Conservation (phyloP, 2,888 invertebrate genomes). For the Melanostoma mellinum region DNA sequence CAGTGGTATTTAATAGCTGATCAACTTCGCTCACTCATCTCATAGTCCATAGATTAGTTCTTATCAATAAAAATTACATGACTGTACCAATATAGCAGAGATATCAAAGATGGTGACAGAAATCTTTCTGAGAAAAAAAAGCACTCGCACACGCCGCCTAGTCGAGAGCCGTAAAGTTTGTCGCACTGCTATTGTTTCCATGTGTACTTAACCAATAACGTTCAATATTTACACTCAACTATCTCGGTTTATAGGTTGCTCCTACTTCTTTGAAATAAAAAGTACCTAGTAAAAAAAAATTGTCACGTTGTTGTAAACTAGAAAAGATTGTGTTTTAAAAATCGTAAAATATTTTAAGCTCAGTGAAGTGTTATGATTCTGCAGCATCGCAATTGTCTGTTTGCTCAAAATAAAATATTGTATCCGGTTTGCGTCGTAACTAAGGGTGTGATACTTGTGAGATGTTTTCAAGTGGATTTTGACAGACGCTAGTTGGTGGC, state of each 20-base stretch:
- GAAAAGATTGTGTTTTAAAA: neutral
- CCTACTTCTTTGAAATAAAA: conserved; percentile 10
- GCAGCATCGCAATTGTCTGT: too few species aligned
- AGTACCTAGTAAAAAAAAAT: conserved; percentile 1
- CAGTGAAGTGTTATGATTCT: too few species aligned
- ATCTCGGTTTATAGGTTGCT: neutral
- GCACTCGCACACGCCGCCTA: conserved; percentile 11
- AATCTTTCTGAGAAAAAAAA: conserved; percentile 4
- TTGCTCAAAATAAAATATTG: too few species aligned
- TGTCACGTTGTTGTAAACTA: conserved; percentile 22
- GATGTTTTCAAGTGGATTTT: neutral
- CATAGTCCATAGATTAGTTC: conserved; percentile 38
- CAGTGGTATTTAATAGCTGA: conserved; percentile 55
- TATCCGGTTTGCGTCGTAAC: conserved; percentile 12
- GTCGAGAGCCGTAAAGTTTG: conserved; percentile 19
- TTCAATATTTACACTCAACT: conserved; percentile 54
- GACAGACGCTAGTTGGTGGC: neutral
- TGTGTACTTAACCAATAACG: conserved; percentile 38
- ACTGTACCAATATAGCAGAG: conserved; percentile 33
- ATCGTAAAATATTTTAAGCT: too few species aligned
- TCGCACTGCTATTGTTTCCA: conserved; percentile 51
- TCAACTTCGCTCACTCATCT: neutral
- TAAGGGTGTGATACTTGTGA: neutral
- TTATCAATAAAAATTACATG: conserved; percentile 54
- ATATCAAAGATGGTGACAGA: conserved; percentile 38